Conservation (phyloP, 2,888 invertebrate species). For the Apodemia zela region DNA sequence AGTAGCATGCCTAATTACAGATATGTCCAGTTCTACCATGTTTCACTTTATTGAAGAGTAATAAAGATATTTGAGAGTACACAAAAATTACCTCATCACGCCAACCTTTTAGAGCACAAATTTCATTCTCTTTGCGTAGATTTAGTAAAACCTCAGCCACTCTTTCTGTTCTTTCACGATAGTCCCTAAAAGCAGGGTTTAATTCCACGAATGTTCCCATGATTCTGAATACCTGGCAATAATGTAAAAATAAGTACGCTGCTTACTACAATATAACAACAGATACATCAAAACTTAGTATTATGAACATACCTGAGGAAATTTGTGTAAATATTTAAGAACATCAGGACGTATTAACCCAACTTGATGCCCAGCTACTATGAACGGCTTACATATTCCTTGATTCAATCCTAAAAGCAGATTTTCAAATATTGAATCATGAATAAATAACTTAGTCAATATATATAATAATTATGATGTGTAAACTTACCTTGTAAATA, state of each 20-base stretch:
- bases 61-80: background rate
- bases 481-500: constrained; percentile 86
- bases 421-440: constrained; percentile 29
- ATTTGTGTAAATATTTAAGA: constrained; percentile 87
- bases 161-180: constrained; percentile 88
- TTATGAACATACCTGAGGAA: constrained; percentile 84
- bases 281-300: constrained; percentile 17
- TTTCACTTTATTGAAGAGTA: background rate
- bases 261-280: background rate
- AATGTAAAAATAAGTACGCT: background rate
- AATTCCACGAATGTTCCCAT: constrained; percentile 88
- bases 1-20: background rate
- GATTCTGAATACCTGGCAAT: constrained; percentile 84
- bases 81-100: constrained; percentile 87
- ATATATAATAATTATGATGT: background rate
- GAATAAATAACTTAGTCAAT: background rate
- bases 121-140: constrained; percentile 86
- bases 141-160: constrained; percentile 89
- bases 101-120: constrained; percentile 94
- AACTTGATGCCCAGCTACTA: constrained; percentile 93
- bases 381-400: constrained; percentile 91
- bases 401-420: constrained; percentile 84
- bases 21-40: background rate
- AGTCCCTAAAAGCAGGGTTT: constrained; percentile 93
- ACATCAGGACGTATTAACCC: constrained; percentile 93